Evolutionary conservation across 2,797 vertebrate species (phyloP), one percentile per base, ranked within the genome.

Genomic region (Sebastolobus alascanus): DNA sequence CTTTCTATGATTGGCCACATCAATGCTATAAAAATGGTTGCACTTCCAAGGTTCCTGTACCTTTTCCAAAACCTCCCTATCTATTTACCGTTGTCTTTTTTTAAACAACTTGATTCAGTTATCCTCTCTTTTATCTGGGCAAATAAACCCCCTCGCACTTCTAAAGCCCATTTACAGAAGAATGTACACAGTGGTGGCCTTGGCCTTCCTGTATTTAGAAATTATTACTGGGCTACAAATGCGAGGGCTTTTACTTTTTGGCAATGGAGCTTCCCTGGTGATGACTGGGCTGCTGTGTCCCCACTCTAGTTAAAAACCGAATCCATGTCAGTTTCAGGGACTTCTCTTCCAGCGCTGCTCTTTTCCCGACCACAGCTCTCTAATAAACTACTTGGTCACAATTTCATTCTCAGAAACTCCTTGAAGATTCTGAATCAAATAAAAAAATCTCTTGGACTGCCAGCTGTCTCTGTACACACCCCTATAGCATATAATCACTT

Each of bases 21-120:
- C 2, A 50, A 55, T 46, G 52, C 72, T 20, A 25, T 73, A 2
- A 40, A 73, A 55, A 73, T 67, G 20, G 43, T 81, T 58, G 18
- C 22, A 10, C 38, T 61, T 11, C 55, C 25, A n/a, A 60, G 20
- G 8, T 68, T 80, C 3, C 55, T 75, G 2, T 73, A 80, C 2
- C 38, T 69, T 20, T 79, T 82, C 18, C 35, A 68, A 58, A 84
- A 74, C 35, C 5, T 38, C 11, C 38, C 2, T 54, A 18, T 22
- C 2, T 54, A 18, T 22, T 52, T 83, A n/a, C 50, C 33, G 12
- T 27, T 65, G 35, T 18, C 22, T 66, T 43, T 66, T n/a, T 46
- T 29, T 43, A 66, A 66, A 66, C 14, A 43, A 16, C 54, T 14
- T 29, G 27, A 58, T 58, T 29, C 56, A 58, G 38, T 40, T 50